Conservation (phyloP, 2,113 vertebrate genomes). For the Hyla sarda region DNA sequence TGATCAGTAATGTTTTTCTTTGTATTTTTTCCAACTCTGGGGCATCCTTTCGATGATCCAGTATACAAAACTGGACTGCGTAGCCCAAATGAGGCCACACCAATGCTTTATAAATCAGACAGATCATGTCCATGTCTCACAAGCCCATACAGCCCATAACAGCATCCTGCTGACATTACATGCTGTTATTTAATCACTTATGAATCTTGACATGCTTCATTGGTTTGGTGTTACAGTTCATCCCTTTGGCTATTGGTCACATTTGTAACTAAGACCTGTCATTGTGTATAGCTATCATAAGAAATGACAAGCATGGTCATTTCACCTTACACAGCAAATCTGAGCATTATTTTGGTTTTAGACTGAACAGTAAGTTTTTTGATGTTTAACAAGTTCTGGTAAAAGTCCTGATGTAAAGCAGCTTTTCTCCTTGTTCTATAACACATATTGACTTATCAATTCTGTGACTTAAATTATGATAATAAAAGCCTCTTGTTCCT, state of each 20-base stretch:
- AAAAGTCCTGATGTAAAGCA: background rate
- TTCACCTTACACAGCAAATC: background rate
- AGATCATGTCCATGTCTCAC: no score
- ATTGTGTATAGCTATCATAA: background rate
- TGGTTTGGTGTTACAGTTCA: background rate
- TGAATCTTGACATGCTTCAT: no score
- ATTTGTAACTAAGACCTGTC: background rate
- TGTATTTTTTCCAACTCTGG: no score
- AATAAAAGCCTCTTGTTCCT: background rate
- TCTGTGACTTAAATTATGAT: background rate
- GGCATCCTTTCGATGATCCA: no score
- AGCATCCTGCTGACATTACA: no score
- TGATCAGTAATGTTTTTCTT: no score
- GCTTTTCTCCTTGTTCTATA: background rate
- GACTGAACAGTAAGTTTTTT: background rate
- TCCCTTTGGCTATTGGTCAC: background rate
- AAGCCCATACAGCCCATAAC: no score
- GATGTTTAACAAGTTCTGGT: background rate
- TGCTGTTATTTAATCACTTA: no score
- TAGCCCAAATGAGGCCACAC: no score
- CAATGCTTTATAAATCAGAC: no score
- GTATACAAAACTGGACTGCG: no score
- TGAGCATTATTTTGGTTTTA: background rate
- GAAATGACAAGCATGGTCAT: background rate
- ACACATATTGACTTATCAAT: background rate